Conservation (phyloP, 2,113 vertebrate genomes). For the Larimichthys polyactis region DNA sequence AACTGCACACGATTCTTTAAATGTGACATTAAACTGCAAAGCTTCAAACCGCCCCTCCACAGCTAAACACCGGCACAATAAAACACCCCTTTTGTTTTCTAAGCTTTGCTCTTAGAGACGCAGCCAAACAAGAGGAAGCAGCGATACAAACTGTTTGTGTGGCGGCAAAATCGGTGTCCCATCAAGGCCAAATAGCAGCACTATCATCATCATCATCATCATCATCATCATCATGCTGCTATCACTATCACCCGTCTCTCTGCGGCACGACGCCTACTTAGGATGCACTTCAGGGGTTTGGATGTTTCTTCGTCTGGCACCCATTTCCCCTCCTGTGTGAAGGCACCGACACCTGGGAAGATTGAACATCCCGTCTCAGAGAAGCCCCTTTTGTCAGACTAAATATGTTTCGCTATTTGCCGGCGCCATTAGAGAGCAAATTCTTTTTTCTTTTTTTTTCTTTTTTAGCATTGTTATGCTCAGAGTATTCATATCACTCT, state of each 20-base stretch:
- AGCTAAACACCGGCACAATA: not conserved
- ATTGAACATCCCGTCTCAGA: slow-evolving; percentile 64
- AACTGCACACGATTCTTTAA: not conserved
- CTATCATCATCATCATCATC: slow-evolving; percentile 59
- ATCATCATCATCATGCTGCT: slow-evolving; percentile 50
- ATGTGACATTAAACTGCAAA: slow-evolving; percentile 28
- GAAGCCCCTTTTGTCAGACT: slow-evolving; percentile 69
- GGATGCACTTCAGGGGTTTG: slow-evolving; percentile 73
- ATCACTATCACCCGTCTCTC: slow-evolving; percentile 47
- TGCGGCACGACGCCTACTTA: slow-evolving; percentile 64
- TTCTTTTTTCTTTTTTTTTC: slow-evolving; percentile 35
- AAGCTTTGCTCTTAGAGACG: slow-evolving; percentile 35
- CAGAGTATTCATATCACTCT: slow-evolving; percentile 67
- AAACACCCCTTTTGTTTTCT: slow-evolving; percentile 65
- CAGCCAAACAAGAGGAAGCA: slow-evolving; percentile 42
- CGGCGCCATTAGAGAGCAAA: slow-evolving; percentile 65
- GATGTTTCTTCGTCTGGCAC: slow-evolving; percentile 68
- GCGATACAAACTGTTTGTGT: slow-evolving; percentile 61
- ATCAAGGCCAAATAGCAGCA: slow-evolving; percentile 65
- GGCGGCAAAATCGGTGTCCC: slow-evolving; percentile 52
- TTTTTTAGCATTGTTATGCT: slow-evolving; percentile 62
- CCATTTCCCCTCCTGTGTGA: slow-evolving; percentile 57
- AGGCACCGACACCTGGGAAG: slow-evolving; percentile 72
- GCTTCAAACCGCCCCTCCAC: not conserved
- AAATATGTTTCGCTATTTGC: slow-evolving; percentile 79